Evolutionary conservation across 1,140 invertebrate genomes (phyloP), one percentile per base, ranked within the genome.

Genomic region (Neodiprion pinetum): DNA sequence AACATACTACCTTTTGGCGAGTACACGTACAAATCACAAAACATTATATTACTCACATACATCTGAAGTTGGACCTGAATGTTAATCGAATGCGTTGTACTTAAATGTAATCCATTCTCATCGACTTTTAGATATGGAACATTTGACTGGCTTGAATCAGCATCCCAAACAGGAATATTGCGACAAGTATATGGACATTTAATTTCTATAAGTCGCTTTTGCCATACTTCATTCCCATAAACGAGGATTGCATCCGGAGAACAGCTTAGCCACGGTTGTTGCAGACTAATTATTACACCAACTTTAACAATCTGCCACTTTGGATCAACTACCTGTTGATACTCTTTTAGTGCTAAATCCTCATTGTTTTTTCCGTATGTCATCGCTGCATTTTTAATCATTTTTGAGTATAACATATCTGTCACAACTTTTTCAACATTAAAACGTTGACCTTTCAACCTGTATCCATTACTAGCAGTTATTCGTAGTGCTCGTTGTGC

Each of bases 51-150:
- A 7, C 68, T 74, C 17, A 65, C 73, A 70, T 74, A 74, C 49
- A 66, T 74, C 70, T 74, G 73, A 53, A 74, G 68, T 50, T 74
- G 73, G 28, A 74, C 68, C 70, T 74, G 67, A 69, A 65, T 74
- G 17, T 70, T 70, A 28, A 74, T 74, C n/a, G 48, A 40, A 61
- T 74, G 73, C 49, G 9, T 74, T 74, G 10, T 40, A 61, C 53
- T 74, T 65, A 74, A 50, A 48, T 69, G 21, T 69, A 74, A 72
- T 10, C 71, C 73, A 65, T 74, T 74, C 47, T 74, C 73, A 65
- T 74, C 49, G 40, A 21, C 17, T 21, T 21, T 21, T 21, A 21
- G 0, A 1, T 21, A 21, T 21, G 17, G 17, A 21, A 21, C 0
- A 21, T 21, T 21, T 21, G 17, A 21, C 17, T 21, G 17, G 17